Base-by-base conservation (phyloP, 2,888 invertebrate species). In the Scelioninae gen. 2 region DNA sequence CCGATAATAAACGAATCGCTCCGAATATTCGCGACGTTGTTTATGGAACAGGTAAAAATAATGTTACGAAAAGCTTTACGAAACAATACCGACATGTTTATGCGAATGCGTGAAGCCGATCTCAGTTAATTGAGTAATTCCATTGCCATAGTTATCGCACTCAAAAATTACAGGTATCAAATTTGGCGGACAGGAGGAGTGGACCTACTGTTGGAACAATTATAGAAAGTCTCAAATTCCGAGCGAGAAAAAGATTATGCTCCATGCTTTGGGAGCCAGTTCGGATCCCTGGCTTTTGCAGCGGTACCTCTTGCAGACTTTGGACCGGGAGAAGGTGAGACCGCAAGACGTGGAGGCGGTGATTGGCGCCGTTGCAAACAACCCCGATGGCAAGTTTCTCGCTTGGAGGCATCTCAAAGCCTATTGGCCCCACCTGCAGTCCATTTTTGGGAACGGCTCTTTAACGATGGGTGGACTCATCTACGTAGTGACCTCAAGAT, bases 241-340 rank as follows among this genome's bases (percentile, higher is more conserved):
- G 0, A 93, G 92, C 73, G 94, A 95, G 80, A 89, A 92, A 55
- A 90, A 90, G 69, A 88, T 93, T 35, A 87, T 95, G 75, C 87
- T 94, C 31, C 89, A 90, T 76, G 92, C 94, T 0, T 85, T 96
- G 68, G 91, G 93, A 0, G 90, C 92, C 31, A 89, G 93, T 0
- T 87, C 89, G 0, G 92, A 94, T 83, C 92, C 93, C 25, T 95
- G 95, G 95, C 88, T 95, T 18, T 88, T 95, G 35, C 92, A 93
- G 83, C 90, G 93, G 90, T 93, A 94, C 87, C 89, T 95, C 52
- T 89, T 93, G 52, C 91, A 92, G 72, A 91, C 92, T 0, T 87
- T 94, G 31, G 90, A 94, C 63, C 90, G 92, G 78, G 90, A 91
- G 41, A 89, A 91, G 79, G 89, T 95, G 15, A 89, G 91, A 78